phyloP scores from a whole-genome alignment of 1,140 invertebrate genomes.

The Zaprionus nigranus region DNA sequence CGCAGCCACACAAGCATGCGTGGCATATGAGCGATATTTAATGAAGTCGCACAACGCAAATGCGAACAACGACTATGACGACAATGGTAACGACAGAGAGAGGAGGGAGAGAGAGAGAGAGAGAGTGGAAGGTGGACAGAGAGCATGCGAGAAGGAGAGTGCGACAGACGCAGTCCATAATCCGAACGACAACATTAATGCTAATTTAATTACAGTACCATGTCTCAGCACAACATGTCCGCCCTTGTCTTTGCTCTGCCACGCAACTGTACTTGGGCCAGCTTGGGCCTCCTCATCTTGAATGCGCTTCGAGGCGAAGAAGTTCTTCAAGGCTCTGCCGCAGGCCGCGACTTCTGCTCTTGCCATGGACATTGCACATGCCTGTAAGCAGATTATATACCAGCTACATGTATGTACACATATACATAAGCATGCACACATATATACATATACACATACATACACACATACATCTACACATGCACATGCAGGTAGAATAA shows the following conservation, averaged over 20 bases:
- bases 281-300: slow-evolving; percentile 24
- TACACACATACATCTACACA: too few relatives aligned
- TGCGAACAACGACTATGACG: slow-evolving; percentile 10
- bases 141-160: slow-evolving; percentile 28
- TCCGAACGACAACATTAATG: slow-evolving; percentile 61
- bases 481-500: too few relatives aligned
- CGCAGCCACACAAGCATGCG: slow-evolving; percentile 16
- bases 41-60: slow-evolving; percentile 51
- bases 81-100: neutral
- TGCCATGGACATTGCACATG: slow-evolving; percentile 15
- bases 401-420: too few relatives aligned
- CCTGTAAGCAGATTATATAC: neutral
- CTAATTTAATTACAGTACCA: slow-evolving; percentile 73
- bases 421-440: too few relatives aligned
- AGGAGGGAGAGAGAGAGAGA: slow-evolving; percentile 8
- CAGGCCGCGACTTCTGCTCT: neutral
- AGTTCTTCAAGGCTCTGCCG: slow-evolving; percentile 22
- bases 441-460: too few relatives aligned
- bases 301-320: slow-evolving; percentile 22
- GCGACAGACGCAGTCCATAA: slow-evolving; percentile 40
- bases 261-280: slow-evolving; percentile 26
- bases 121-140: neutral
- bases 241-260: neutral
- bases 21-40: slow-evolving; percentile 67
- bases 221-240: slow-evolving; percentile 49